These are phyloP conservation scores for Notolabrus celidotus DNA, from an alignment of 2,797 vertebrate species.

Conservation along the genomic window DNA sequence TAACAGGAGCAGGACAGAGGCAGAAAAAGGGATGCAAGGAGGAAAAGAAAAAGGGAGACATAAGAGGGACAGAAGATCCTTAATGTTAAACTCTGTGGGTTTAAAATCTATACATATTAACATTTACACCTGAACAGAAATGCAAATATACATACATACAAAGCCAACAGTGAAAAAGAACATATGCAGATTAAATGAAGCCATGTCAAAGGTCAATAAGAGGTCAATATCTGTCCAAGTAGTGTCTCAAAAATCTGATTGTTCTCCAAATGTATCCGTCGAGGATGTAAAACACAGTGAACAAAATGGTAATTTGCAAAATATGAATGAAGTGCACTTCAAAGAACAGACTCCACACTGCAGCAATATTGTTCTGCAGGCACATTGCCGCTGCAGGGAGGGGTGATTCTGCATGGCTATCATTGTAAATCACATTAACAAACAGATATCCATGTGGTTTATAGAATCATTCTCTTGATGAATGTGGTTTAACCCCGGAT, in stretches of 20 bases:
- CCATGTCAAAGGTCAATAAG: no score
- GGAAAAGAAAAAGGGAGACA: neutral
- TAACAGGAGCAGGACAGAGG: neutral
- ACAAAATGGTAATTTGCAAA: neutral
- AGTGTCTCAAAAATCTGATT: neutral
- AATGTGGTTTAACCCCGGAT: conserved; percentile 60
- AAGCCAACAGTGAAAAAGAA: neutral
- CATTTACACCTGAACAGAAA: neutral
- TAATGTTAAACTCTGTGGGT: neutral
- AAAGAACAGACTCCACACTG: conserved; percentile 11
- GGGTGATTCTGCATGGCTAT: conserved; percentile 14
- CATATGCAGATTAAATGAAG: neutral
- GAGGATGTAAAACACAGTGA: no score
- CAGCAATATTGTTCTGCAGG: neutral
- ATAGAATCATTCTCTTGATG: conserved; percentile 52
- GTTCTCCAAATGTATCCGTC: no score
- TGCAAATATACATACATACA: neutral
- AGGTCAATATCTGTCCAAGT: neutral
- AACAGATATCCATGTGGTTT: conserved; percentile 59
- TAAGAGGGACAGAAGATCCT: neutral
- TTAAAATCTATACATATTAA: neutral
- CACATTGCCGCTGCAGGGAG: conserved; percentile 12
- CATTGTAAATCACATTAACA: conserved; percentile 51
- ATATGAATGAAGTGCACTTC: no score
- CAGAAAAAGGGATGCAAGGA: neutral